Base-by-base conservation (phyloP, 2,888 invertebrate species). In the Epistrophe grossulariae region DNA sequence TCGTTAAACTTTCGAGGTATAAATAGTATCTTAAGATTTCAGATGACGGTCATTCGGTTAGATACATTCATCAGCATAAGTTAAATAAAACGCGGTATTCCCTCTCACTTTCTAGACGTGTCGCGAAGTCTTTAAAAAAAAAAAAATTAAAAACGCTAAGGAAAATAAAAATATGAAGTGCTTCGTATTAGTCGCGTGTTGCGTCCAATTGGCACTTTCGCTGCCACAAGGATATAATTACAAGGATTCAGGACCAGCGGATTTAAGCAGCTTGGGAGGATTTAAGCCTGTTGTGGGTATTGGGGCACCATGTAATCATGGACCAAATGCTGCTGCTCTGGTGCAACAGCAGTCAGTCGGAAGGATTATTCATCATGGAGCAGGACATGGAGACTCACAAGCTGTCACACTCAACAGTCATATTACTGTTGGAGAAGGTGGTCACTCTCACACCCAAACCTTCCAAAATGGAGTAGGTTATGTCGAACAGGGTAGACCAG, bases 321-420 rank as follows among this genome's bases (percentile, higher is more conserved):
- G 88, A 24, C 77, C 83, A 1, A 72, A 40, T 50, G 79, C 88
- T 4, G 73, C 84, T 11, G 85, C 78, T 45, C 45, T 89, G 0
- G 88, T 90, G 17, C 84, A 88, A 57, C 73, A 88, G 1, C 90
- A 90, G 66, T 89, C 89, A 2, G 57, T 83, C 6, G 90, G 89
- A 17, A 88, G 90, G 88, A 90, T 90, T 85, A 84, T 90, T 4
- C 90, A 90, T 38, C 88, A 89, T 8, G 88, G 88, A n/a, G 76
- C 62, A 85, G 74, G 71, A 24, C 43, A 38, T 81, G 79, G 43
- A 31, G 89, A 81, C 40, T 73, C 83, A 13, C 83, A 88, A 35
- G 82, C 85, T 9, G 80, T 88, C 7, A 83, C 88, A 15, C 77
- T 88, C 1, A 89, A 88, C 35, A 85, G 85, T 13, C 88, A 89